Evolutionary conservation across 1,140 invertebrate genomes (phyloP).

Genomic region (Brachionus koreanus): DNA sequence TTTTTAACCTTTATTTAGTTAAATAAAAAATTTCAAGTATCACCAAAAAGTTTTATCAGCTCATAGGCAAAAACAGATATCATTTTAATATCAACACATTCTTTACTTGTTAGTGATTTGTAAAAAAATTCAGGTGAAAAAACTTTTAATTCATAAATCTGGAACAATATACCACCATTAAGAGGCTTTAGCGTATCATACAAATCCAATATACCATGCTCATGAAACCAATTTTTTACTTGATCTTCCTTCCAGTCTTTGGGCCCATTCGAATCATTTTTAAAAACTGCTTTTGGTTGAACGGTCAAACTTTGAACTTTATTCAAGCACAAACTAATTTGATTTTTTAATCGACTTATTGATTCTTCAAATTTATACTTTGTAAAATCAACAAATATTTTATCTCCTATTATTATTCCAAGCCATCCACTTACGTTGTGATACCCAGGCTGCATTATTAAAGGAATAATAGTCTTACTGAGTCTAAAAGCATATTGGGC

Average conservation of each 20-base stretch:
- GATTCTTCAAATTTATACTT: slow-evolving; percentile 25
- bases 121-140: slow-evolving; percentile 46
- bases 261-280: background rate
- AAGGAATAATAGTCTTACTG: slow-evolving; percentile 51
- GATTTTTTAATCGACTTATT: background rate
- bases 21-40: background rate
- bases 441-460: slow-evolving; percentile 51
- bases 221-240: background rate
- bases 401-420: slow-evolving; percentile 51
- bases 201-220: background rate
- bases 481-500: slow-evolving; percentile 53
- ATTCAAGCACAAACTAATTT: slow-evolving; percentile 11
- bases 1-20: too few species aligned
- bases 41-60: background rate
- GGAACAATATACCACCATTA: background rate
- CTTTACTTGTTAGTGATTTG: slow-evolving; percentile 15
- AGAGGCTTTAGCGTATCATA: background rate
- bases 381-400: slow-evolving; percentile 50
- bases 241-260: background rate
- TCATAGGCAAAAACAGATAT: background rate
- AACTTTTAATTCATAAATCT: slow-evolving; percentile 1
- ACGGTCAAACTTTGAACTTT: background rate
- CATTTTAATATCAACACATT: background rate
- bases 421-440: slow-evolving; percentile 52
- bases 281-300: background rate